Conservation (phyloP, 2,113 vertebrate genomes). For the Marmota monax region DNA sequence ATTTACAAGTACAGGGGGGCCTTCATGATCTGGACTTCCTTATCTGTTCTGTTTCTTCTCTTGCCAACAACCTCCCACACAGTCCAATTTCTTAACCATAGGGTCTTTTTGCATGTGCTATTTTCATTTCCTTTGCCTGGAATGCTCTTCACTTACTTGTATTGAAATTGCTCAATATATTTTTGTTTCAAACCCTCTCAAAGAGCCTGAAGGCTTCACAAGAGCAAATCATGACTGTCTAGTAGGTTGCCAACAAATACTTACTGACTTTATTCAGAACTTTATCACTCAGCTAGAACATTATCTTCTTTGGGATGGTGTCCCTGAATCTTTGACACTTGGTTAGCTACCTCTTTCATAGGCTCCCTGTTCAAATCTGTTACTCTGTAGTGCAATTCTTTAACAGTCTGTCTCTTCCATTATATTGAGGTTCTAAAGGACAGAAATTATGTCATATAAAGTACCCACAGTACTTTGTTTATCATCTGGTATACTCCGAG, state of each 20-base stretch:
- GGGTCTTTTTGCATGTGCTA: slow-evolving; percentile 23
- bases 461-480: not conserved
- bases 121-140: not conserved
- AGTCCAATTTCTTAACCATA: not conserved
- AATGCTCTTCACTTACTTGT: not conserved
- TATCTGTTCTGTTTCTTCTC: not conserved
- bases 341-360: not conserved
- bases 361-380: slow-evolving; percentile 19
- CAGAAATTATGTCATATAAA: not conserved
- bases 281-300: not conserved
- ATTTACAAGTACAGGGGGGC: not conserved
- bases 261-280: not conserved
- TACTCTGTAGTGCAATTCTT: not conserved
- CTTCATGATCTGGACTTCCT: not conserved
- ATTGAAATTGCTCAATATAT: not conserved
- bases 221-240: not conserved
- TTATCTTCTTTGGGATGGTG: slow-evolving; percentile 29
- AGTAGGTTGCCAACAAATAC: slow-evolving; percentile 6
- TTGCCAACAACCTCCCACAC: not conserved
- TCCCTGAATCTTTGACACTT: not conserved
- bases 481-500: not conserved
- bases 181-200: slow-evolving; percentile 39
- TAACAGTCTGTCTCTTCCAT: not conserved
- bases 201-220: not conserved
- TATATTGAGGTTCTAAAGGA: slow-evolving; percentile 7